Evolutionary conservation across 2,888 invertebrate species (phyloP).

Genomic region (Callinectes sapidus): DNA sequence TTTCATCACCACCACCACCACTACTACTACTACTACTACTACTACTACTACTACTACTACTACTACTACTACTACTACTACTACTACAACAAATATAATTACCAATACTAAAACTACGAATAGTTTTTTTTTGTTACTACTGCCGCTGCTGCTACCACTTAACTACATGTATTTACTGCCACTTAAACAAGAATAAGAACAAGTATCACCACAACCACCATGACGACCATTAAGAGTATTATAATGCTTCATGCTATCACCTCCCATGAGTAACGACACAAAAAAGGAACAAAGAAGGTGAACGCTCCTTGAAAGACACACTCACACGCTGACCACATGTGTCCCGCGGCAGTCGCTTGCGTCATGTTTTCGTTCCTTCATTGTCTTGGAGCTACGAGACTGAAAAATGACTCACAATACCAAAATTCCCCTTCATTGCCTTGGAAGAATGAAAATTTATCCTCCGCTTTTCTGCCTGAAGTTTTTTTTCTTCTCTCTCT

Average conservation of each 20-base stretch:
- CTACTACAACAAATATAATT: background rate
- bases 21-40: background rate
- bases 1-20: background rate
- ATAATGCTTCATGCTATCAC: background rate
- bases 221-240: no score
- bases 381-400: background rate
- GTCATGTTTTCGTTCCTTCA: background rate
- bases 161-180: background rate
- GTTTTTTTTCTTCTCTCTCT: background rate
- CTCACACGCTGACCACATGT: background rate
- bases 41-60: background rate
- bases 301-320: background rate
- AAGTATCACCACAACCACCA: no score
- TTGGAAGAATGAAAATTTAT: background rate
- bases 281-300: background rate
- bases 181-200: no score
- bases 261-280: background rate
- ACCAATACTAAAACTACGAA: background rate
- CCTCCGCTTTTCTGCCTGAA: background rate
- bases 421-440: conserved; percentile 25
- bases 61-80: background rate
- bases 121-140: background rate
- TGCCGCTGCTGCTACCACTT: background rate
- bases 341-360: background rate
- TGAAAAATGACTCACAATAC: background rate